Evolutionary conservation across 2,888 invertebrate genomes (phyloP), one percentile per base, ranked within the genome.

Genomic region (Carcina quercana): DNA sequence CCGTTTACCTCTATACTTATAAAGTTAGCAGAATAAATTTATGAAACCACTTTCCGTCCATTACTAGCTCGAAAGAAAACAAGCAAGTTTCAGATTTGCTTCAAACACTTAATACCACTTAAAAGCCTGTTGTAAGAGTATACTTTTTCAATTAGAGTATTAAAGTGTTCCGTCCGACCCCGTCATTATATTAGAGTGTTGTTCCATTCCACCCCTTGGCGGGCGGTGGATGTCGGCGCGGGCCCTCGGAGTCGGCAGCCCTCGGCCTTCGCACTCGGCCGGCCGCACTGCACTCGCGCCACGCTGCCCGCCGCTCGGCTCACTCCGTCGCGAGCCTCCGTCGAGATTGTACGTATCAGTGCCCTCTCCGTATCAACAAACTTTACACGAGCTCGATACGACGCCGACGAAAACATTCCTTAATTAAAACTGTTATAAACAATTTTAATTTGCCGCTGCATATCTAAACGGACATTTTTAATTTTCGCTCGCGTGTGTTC

Each of bases 171-270:
- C 76, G 74, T 76, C 74, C 76, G 74, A 78, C 74, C 75, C 82
- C 74, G 76, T 80, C 80, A 82, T 83, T 80, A 82, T 78, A 79
- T 79, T 80, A 80, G 75, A 80, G 79, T 80, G 83, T 82, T 80
- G 82, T 79, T 79, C 67, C 67, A 64, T 70, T 63, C 72, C 72
- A 69, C 78, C 78, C 80, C 67, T 52, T 59, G 57, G 47, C 60
- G 57, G 61, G n/a, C n/a, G n/a, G n/a, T n/a, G n/a, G 20, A 8
- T 20, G 20, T 20, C 24, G 24, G 24, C 12, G 57, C 68, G 61
- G 61, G 63, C 61, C 58, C 53, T 52, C 50, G 41, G 39, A 42
- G 42, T 14, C 42, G 34, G 39, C 41, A 47, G 47, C 44, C 47
- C 40, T 40, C 42, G 38, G 28, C 72, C 72, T 68, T 76, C 78